phyloP scores from a whole-genome alignment of 1,140 invertebrate genomes.

The Mya arenaria region DNA sequence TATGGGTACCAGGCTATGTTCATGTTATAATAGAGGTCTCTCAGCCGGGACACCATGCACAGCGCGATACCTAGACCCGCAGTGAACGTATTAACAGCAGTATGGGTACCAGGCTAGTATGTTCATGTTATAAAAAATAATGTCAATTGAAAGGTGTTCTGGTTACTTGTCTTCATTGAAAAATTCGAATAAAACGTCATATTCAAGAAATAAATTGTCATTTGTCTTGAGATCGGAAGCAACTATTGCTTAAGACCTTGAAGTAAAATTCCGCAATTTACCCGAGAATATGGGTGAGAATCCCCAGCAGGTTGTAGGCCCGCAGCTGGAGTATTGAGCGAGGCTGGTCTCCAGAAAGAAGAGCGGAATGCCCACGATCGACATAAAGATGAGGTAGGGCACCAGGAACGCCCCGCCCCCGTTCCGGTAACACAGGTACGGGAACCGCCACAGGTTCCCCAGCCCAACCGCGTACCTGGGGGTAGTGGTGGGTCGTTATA shows the following conservation, averaged over 20 bases:
- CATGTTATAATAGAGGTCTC: constrained; percentile 86
- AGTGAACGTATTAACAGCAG: too few species aligned
- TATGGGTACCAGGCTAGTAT: too few species aligned
- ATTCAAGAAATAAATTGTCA: too few species aligned
- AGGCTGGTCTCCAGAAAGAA: constrained; percentile 89
- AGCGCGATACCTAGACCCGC: constrained; percentile 67
- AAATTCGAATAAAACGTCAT: too few species aligned
- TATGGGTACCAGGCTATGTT: constrained; percentile 86
- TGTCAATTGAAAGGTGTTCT: too few species aligned
- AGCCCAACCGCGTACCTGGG: constrained; percentile 87
- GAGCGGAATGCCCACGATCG: constrained; percentile 87
- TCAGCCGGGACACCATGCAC: constrained; percentile 63
- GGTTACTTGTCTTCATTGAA: too few species aligned
- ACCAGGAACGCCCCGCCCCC: constrained; percentile 86
- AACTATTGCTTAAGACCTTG: too few species aligned
- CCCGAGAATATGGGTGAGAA: constrained; percentile 90
- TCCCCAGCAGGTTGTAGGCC: constrained; percentile 88
- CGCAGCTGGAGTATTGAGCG: constrained; percentile 89
- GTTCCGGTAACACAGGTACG: constrained; percentile 83
- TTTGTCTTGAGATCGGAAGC: too few species aligned
- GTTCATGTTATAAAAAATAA: too few species aligned
- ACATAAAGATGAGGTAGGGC: constrained; percentile 84
- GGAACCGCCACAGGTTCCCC: constrained; percentile 96
- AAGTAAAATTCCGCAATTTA: too few species aligned
- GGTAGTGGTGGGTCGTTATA: background rate